These are phyloP conservation scores for Burhinus bistriatus DNA, from an alignment of 2,113 vertebrate genomes.

Conservation along the genomic window DNA sequence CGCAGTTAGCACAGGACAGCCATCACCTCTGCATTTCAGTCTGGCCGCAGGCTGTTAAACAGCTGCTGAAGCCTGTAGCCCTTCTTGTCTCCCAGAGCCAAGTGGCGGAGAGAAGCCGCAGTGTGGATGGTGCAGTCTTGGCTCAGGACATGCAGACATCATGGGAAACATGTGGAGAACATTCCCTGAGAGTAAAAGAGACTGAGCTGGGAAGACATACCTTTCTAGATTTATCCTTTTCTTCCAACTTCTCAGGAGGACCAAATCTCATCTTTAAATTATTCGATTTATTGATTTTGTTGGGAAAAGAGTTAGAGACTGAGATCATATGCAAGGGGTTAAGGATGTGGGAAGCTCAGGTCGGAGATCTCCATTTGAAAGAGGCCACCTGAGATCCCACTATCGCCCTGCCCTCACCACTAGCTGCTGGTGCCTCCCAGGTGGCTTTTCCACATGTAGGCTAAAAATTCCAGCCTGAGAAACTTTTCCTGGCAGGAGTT, in stretches of 20 bases:
- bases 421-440: not conserved
- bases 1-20: not conserved
- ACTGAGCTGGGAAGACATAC: not conserved
- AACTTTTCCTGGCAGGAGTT: slow-evolving; percentile 15
- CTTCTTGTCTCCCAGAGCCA: accelerated
- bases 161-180: accelerated
- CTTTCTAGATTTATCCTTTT: not conserved
- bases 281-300: not conserved
- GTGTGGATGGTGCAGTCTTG: accelerated
- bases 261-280: not conserved
- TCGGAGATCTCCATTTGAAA: not conserved
- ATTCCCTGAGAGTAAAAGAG: not conserved
- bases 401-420: not conserved
- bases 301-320: not conserved
- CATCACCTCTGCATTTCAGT: not conserved
- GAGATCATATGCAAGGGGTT: not conserved
- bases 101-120: not conserved
- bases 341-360: not conserved
- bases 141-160: not conserved
- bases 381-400: not conserved
- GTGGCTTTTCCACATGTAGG: not conserved
- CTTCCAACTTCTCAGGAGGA: not conserved
- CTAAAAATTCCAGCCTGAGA: not conserved
- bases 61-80: not conserved
- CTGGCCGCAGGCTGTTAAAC: not conserved